Evolutionary conservation across 2,113 vertebrate species (phyloP), one percentile per base, ranked within the genome.

Genomic region (Ammodramus savannarum): DNA sequence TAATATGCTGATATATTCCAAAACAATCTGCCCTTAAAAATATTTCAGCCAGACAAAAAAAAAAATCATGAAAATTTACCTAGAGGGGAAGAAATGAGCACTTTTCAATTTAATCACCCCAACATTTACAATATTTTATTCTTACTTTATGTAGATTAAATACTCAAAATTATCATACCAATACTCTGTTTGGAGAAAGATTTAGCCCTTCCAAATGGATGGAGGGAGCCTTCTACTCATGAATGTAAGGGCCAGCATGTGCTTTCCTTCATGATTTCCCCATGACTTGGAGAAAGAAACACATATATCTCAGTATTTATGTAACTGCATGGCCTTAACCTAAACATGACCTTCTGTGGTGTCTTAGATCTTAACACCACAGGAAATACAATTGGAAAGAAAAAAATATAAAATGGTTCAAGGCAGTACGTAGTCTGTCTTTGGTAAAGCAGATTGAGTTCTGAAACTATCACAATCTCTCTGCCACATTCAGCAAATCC

Each of bases 181-280:
- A 11, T 51, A 69, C 57, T 72, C 13, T n/a, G 1, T 65, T 61
- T 51, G 62, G 41, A 75, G 15, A 61, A 13, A 57, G 32, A 21
- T 44, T 62, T 71, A 62, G 4, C 3, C 32, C 72, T 55, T 52
- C 21, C 20, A 79, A 49, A 10, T 4, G 3, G 17, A 49, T 14
- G 6, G 16, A 65, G 2, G 8, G 2, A 68, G 1, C 4, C 19
- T 59, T 49, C 19, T 41, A 32, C 3, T 0, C 17, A 39, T 16
- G 4, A 74, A 61, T 10, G 7, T 39, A 49, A 67, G 10, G 11
- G 4, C 2, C 10, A 39, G 11, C 43, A 57, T 1, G 3, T 34
- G 4, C 13, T 59, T 14, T 84, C 27, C 23, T 84, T 66, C 4
- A 21, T 34, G 8, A 80, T 36, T 57, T 66, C 41, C 39, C n/a